These are phyloP conservation scores for Brachionus manjavacas DNA, from an alignment of 1,140 invertebrate species.

Conservation along the genomic window DNA sequence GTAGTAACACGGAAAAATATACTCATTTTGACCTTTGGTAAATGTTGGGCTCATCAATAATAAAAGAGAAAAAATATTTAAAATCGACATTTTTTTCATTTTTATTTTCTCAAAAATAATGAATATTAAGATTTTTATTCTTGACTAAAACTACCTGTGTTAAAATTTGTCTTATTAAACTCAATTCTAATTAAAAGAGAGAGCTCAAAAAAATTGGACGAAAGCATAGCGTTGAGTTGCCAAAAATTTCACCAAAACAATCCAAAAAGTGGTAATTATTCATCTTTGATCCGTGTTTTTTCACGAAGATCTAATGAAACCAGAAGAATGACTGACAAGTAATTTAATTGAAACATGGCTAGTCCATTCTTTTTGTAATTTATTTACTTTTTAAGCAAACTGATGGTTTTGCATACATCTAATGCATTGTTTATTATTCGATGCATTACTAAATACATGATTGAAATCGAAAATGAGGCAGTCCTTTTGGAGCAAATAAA, in stretches of 20 bases:
- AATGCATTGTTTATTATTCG: conserved; percentile 87
- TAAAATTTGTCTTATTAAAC: not conserved
- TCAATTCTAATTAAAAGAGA: conserved; percentile 60
- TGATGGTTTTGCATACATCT: conserved; percentile 87
- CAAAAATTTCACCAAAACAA: conserved; percentile 66
- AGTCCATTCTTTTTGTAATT: not conserved
- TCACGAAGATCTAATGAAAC: conserved; percentile 70
- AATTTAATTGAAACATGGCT: conserved; percentile 52
- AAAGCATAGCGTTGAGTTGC: conserved; percentile 62
- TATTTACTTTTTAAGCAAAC: conserved; percentile 65
- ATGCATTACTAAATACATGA: conserved; percentile 45
- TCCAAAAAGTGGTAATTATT: conserved; percentile 76
- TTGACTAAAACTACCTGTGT: not conserved
- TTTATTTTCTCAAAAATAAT: not conserved
- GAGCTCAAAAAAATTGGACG: conserved; percentile 73
- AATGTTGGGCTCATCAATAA: not conserved
- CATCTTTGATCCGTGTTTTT: conserved; percentile 76
- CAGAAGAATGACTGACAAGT: conserved; percentile 79
- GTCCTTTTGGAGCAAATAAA: conserved; percentile 38
- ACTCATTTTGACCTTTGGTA: not conserved
- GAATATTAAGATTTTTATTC: not conserved
- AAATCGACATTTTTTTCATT: not conserved
- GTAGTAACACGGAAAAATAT: conserved; percentile 22
- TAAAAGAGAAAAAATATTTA: not conserved
- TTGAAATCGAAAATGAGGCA: conserved; percentile 29